Conservation (phyloP, 2,888 invertebrate genomes). For the Dynastes maya region DNA sequence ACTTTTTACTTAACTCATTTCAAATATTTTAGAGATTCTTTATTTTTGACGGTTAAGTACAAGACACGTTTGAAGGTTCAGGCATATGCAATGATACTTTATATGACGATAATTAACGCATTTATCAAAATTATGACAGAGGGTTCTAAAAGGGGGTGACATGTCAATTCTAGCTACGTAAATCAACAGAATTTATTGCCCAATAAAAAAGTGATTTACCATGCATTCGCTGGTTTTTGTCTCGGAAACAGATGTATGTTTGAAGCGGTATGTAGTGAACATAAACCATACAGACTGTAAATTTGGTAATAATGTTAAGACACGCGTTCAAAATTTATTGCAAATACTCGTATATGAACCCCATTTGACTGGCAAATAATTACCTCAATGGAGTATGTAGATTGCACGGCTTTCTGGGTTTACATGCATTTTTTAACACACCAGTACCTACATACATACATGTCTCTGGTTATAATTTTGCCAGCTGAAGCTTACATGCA, state of each 20-base stretch:
- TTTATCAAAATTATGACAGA: conserved; percentile 10
- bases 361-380: conserved; percentile 8
- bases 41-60: too few relatives aligned
- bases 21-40: too few relatives aligned
- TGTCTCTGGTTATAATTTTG: too few relatives aligned
- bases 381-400: background rate
- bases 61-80: too few relatives aligned
- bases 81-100: background rate
- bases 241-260: conserved; percentile 15
- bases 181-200: conserved; percentile 24
- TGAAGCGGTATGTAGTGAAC: conserved; percentile 1
- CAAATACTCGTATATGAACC: conserved; percentile 12
- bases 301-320: conserved; percentile 25
- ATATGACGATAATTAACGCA: background rate
- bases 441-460: too few relatives aligned
- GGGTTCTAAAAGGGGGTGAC: background rate
- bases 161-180: conserved; percentile 20
- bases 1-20: too few relatives aligned
- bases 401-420: background rate
- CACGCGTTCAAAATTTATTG: conserved; percentile 11
- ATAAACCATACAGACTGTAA: conserved; percentile 8
- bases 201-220: conserved; percentile 22
- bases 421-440: background rate
- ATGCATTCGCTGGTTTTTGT: background rate
- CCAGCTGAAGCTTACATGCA: too few relatives aligned